These are phyloP conservation scores for Plebejus argus DNA, from an alignment of 2,888 invertebrate species.

Conservation along the genomic window DNA sequence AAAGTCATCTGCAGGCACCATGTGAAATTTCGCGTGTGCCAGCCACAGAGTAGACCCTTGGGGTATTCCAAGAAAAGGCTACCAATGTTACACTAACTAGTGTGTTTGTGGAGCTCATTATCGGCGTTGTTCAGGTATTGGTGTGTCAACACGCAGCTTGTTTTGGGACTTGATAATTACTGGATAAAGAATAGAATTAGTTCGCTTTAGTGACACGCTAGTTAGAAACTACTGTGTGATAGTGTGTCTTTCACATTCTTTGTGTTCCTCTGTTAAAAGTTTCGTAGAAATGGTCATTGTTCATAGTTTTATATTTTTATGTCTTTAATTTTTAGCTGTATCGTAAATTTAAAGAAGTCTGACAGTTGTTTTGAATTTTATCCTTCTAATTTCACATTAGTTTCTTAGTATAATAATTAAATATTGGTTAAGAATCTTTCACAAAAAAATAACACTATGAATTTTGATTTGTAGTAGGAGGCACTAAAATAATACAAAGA, in stretches of 20 bases:
- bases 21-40: slow-evolving; percentile 32
- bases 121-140: slow-evolving; percentile 50
- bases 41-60: slow-evolving; percentile 21
- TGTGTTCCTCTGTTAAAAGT: not conserved
- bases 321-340: not conserved
- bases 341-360: no score
- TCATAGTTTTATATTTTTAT: not conserved
- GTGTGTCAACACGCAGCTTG: slow-evolving; percentile 50
- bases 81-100: slow-evolving; percentile 62
- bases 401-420: no score
- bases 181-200: slow-evolving; percentile 66
- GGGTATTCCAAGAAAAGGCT: slow-evolving; percentile 58
- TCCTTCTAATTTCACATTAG: no score
- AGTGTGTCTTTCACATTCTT: slow-evolving; percentile 17
- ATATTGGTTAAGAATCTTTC: no score
- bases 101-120: slow-evolving; percentile 56
- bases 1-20: slow-evolving; percentile 11
- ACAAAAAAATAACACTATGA: no score
- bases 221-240: slow-evolving; percentile 12
- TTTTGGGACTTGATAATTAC: slow-evolving; percentile 59
- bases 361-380: no score
- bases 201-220: slow-evolving; percentile 45
- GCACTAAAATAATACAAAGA: no score
- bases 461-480: no score
- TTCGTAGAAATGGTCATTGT: slow-evolving; percentile 3